Evolutionary conservation across 2,113 vertebrate genomes (phyloP), one percentile per base, ranked within the genome.

Genomic region (Sigmodon hispidus): DNA sequence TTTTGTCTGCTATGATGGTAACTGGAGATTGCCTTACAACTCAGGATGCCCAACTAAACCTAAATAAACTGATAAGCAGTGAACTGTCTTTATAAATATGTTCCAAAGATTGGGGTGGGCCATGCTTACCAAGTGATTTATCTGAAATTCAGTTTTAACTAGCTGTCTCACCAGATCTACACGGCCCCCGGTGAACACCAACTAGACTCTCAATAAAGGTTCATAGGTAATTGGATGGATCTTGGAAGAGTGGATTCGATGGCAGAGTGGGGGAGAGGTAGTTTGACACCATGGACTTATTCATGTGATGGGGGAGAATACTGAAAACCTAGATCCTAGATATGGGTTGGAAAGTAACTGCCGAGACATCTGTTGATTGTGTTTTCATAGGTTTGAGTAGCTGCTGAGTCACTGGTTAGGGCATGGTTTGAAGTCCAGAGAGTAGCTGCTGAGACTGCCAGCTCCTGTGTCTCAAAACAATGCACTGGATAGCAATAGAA

Each of bases 61-160:
- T 67, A 61, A 73, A 65, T 91, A 57, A 83, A 91, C 86, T 61
- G 67, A 86, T 52, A 87, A 93, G 45, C 9, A 89, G 29, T 36
- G 48, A 67, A 21, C 76, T 19, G 29, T 73, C 81, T 86, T 63
- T 89, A 52, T 65, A 81, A 48, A 31, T 48, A 4, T 69, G 45
- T 86, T 11, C 19, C 52, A 55, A 89, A 87, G 92, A 65, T 70
- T 88, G 40, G n/a, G n/a, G 17, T 5, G 22, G 57, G 48, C 1
- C 2, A 40, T 83, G 73, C 50, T 87, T 81, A 81, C 61, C 48
- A 34, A 83, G 63, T 65, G 57, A 48, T 50, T 89, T 73, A 73
- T 61, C 9, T 93, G 91, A 87, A 57, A 69, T 52, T 77, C 77
- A 89, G 11, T 72, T 84, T 88, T 48, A 81, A 89, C 12, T 50